Percentiles rank a stretch among this genome's conserved stretches.
phyloP scores from a whole-genome alignment of 2,888 invertebrate genomes.

The Blastobasis lacticolella region DNA sequence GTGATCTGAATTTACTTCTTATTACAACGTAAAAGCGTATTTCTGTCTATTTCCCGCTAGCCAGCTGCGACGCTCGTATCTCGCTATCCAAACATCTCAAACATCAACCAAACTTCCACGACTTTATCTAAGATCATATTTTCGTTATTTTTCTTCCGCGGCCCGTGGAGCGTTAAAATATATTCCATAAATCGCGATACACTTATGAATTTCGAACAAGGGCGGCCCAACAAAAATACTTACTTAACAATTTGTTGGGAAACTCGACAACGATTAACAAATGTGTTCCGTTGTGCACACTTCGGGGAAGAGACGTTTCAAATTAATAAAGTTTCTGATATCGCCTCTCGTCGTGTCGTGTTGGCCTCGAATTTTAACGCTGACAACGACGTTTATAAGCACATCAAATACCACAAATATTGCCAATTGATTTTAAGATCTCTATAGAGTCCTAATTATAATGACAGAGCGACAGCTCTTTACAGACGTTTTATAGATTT shows the following conservation, averaged over 20 bases:
- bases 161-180: conserved; percentile 46
- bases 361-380: no score
- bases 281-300: conserved; percentile 30
- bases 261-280: conserved; percentile 48
- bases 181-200: conserved; percentile 62
- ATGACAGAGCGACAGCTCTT: no score
- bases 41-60: not conserved
- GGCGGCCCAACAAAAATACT: conserved; percentile 54
- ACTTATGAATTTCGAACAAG: conserved; percentile 49
- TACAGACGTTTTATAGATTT: no score
- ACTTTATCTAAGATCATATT: conserved; percentile 45
- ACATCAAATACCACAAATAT: no score
- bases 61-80: conserved; percentile 22
- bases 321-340: conserved; percentile 53
- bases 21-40: not conserved
- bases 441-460: no score
- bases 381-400: no score
- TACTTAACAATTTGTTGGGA: conserved; percentile 37
- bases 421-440: no score
- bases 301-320: conserved; percentile 27
- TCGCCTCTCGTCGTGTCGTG: not conserved
- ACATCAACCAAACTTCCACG: conserved; percentile 32
- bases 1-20: not conserved
- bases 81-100: conserved; percentile 43
- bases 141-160: conserved; percentile 53